A percentile compares a stretch with the other conserved stretches of the same genome.
phyloP scores from a whole-genome alignment of 2,113 vertebrate species.

The Empidonax traillii region DNA sequence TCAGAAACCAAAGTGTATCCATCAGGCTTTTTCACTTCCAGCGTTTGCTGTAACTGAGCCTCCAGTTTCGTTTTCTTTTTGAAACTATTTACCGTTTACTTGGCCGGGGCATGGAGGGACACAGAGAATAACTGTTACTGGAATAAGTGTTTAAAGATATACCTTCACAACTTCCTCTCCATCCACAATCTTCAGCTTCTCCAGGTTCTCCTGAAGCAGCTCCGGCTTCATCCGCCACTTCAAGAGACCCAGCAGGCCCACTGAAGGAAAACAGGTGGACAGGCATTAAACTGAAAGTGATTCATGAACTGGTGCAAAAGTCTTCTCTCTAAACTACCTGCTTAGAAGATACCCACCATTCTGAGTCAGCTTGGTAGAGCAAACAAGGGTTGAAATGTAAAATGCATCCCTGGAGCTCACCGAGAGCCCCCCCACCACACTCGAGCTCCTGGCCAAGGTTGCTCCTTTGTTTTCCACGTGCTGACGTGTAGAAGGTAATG shows the following conservation, averaged over 20 bases:
- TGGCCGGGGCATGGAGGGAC: neutral
- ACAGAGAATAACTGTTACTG: neutral
- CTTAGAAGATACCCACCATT: slow-evolving; percentile 80
- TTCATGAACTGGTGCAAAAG: neutral
- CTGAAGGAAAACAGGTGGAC: slow-evolving; percentile 58
- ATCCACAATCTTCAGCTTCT: slow-evolving; percentile 94
- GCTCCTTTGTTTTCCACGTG: slow-evolving; percentile 79
- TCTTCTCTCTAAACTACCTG: neutral
- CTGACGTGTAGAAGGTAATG: slow-evolving; percentile 81
- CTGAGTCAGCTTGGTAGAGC: slow-evolving; percentile 98
- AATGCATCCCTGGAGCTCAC: slow-evolving; percentile 91
- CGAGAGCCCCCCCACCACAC: slow-evolving; percentile 83
- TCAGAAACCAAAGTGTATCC: neutral
- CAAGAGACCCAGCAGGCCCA: slow-evolving; percentile 90
- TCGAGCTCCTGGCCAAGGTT: slow-evolving; percentile 81
- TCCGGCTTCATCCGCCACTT: slow-evolving; percentile 96
- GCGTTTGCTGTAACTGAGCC: neutral
- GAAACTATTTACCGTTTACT: neutral
- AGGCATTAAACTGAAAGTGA: neutral
- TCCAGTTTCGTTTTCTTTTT: neutral
- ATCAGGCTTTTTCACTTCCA: neutral
- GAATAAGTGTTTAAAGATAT: neutral
- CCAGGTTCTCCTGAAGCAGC: slow-evolving; percentile 89
- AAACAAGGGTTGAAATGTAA: slow-evolving; percentile 92
- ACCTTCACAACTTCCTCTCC: slow-evolving; percentile 99